Base-by-base conservation (phyloP, 92 coral and sea anemone species). In the Porites lobata region DNA sequence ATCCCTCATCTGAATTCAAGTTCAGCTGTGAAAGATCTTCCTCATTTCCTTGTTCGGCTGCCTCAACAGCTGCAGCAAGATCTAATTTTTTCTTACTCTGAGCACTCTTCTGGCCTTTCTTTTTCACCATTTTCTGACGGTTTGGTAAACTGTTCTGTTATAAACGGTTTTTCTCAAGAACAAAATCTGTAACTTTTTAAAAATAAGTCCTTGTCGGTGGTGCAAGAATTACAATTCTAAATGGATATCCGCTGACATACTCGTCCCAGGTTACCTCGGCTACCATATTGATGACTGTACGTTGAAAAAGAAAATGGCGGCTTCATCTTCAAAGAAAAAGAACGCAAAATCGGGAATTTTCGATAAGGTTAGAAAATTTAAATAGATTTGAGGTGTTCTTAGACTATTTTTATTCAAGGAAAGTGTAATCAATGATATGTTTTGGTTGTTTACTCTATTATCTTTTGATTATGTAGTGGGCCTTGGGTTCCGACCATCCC, bases 51-150 rank as follows among this genome's bases (percentile, higher is more conserved):
- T 92, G 93, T 76, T 96, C 99, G 1, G 99, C 99, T 68, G 96
- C 98, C 75, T 95, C 94, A 2, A 98, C 99, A n/a, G 99, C 98
- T 0, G 99, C 99, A 18, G 98, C 98, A 24, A 98, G 84, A 54
- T 96, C 94, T 56, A 93, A 70, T 86, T 96, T 94, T 89, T 98
- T 98, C 85, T 93, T 92, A 14, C 94, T 85, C 85, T 83, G 86
- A 52, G 92, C 84, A 75, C 80, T 83, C 82, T 93, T 93, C 63
- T 93, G 78, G 17, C 84, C 92, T 66, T 93, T 93, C 91, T 93
- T 93, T 79, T 93, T 93, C 54, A 90, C 93, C 95, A 93, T 93
- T 50, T 66, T 66, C 24, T 21, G 9, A 2, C 50, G 10, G 8
- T 61, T 7, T 13, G 9, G 59, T n/a, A 22, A 20, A 54, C 19